A percentile compares a stretch with the other conserved stretches of the same genome.
Conservation (phyloP, 2,888 invertebrate genomes). For the Slavum lentiscoides region DNA sequence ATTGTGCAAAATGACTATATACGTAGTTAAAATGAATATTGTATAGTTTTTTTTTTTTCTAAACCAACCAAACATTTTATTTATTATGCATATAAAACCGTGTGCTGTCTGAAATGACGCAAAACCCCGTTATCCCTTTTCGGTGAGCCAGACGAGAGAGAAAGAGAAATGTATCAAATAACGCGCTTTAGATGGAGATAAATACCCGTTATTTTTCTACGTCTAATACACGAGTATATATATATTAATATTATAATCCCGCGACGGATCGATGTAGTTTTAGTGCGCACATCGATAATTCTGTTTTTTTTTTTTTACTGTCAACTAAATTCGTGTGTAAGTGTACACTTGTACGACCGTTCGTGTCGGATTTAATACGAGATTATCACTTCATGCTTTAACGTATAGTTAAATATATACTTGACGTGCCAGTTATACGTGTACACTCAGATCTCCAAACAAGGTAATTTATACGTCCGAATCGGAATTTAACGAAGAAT, state of each 20-base stretch:
- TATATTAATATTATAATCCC: slow-evolving; percentile 32
- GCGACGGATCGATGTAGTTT: slow-evolving; percentile 9
- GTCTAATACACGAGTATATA: background rate
- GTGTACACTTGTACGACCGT: background rate
- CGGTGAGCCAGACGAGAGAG: background rate
- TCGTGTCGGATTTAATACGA: background rate
- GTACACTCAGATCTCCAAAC: background rate
- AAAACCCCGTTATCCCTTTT: slow-evolving; percentile 41
- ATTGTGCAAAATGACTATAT: too few relatives aligned
- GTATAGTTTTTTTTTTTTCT: too few relatives aligned
- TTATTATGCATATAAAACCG: background rate
- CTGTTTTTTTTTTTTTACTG: background rate
- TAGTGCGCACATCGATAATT: background rate
- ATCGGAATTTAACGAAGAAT: slow-evolving; percentile 15
- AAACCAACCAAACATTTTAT: too few relatives aligned
- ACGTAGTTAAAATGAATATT: too few relatives aligned
- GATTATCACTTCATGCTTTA: slow-evolving; percentile 7
- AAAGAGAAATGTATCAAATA: background rate
- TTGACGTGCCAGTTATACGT: too few relatives aligned
- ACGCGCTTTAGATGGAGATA: slow-evolving; percentile 2
- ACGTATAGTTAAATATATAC: too few relatives aligned
- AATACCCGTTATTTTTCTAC: background rate
- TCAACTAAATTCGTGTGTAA: background rate
- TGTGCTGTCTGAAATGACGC: slow-evolving; percentile 13
- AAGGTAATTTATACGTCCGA: slow-evolving; percentile 13